Percentiles rank a stretch among this genome's conserved stretches.
phyloP scores from a whole-genome alignment of 2,888 invertebrate species.

The Pseudoips prasinana region DNA sequence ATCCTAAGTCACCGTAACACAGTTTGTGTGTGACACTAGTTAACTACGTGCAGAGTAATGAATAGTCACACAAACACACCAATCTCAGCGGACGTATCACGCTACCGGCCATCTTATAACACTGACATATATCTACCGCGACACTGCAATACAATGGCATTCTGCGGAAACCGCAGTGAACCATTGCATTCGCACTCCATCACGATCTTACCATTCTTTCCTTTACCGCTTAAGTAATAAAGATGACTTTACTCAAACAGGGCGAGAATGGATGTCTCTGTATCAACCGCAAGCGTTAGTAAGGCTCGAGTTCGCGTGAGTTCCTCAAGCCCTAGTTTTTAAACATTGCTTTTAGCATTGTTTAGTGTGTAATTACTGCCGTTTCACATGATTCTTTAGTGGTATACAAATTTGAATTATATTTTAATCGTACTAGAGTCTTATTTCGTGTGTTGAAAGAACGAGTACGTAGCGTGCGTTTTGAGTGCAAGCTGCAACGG shows the following conservation, averaged over 20 bases:
- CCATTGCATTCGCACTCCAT: constrained; percentile 28
- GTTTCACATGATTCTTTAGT: constrained; percentile 30
- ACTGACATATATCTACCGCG: constrained; percentile 61
- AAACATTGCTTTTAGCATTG: constrained; percentile 43
- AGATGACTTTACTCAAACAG: constrained; percentile 24
- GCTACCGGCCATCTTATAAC: constrained; percentile 45
- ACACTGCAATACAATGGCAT: constrained; percentile 61
- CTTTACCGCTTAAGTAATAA: constrained; percentile 27
- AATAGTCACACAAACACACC: too few species aligned
- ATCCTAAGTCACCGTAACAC: too few species aligned
- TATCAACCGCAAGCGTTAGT: constrained; percentile 39
- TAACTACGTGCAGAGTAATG: too few species aligned
- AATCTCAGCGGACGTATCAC: constrained; percentile 16
- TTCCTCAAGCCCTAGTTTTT: constrained; percentile 49
- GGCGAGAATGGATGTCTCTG: constrained; percentile 23
- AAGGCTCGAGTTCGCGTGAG: constrained; percentile 43
- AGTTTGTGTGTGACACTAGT: too few species aligned
- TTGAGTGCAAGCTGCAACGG: constrained; percentile 39
- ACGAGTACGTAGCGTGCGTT: constrained; percentile 49
- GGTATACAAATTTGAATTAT: constrained; percentile 20
- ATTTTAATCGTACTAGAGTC: constrained; percentile 15
- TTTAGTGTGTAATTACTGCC: constrained; percentile 42
- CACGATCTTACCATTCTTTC: constrained; percentile 13
- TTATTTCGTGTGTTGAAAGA: constrained; percentile 24
- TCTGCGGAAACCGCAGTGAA: constrained; percentile 54